A percentile compares a stretch with the other conserved stretches of the same genome.
phyloP scores from a whole-genome alignment of 2,113 vertebrate genomes.

The Corydoras sp. region DNA sequence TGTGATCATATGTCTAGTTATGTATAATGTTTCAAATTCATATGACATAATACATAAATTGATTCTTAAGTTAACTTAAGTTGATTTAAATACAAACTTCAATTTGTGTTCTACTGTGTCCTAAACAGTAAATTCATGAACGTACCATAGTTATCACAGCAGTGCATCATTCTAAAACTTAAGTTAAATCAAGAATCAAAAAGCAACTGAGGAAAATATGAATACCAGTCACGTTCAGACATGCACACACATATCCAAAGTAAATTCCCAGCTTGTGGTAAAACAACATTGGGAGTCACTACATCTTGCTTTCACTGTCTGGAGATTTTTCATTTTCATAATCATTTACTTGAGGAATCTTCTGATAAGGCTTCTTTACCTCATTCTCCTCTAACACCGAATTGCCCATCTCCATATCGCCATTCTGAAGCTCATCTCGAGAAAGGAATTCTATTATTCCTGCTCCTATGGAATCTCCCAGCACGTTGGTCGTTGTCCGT shows the following conservation, averaged over 20 bases:
- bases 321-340: constrained; percentile 77
- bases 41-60: no score
- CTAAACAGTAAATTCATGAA: no score
- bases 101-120: no score
- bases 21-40: no score
- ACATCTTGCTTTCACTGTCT: constrained; percentile 94
- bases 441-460: constrained; percentile 94
- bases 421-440: constrained; percentile 80
- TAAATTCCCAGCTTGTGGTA: constrained; percentile 23
- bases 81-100: no score
- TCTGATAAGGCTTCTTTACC: constrained; percentile 92
- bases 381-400: constrained; percentile 92
- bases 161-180: no score
- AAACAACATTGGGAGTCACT: constrained; percentile 38
- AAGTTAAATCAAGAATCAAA: no score
- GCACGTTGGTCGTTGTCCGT: constrained; percentile 90
- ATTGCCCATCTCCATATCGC: constrained; percentile 88
- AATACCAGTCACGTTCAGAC: constrained; percentile 12
- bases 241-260: constrained; percentile 9
- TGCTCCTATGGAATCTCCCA: constrained; percentile 91
- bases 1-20: no score
- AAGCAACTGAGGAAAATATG: not conserved
- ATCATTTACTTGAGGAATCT: constrained; percentile 83
- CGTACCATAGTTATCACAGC: no score
- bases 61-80: no score